Evolutionary conservation across 30 jellyfish, hydroid and myxozoan species (phyloP), one percentile per base, ranked within the genome.

Genomic region (Catostylus mosaicus): DNA sequence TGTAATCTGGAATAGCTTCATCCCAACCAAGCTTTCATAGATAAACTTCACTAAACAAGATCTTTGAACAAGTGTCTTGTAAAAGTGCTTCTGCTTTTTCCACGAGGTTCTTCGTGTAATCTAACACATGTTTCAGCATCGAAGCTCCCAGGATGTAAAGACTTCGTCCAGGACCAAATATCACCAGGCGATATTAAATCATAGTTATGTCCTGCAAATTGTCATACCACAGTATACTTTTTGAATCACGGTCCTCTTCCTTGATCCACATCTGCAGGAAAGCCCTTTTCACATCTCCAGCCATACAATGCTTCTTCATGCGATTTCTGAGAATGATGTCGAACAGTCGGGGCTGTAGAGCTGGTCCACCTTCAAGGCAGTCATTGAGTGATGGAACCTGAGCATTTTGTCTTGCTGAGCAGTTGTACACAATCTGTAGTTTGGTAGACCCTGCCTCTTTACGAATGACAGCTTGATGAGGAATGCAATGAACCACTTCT

Each of bases 401-500:
- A 51, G 78, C 46, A 63, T 65, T 57, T 54, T 40, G 78, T 33
- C 73, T 85, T 34, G 95, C 88, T 19, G 95, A 85, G 65, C 83
- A 70, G 88, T 73, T 84, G 73, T 59, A 85, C 54, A 72, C 95
- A 52, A 85, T 85, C 59, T 84, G 36, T 32, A 87, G 75, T 48
- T 87, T 87, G 24, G 83, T 78, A 4, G 88, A 61, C 33, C 50
- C 88, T 29, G 93, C 96, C 29, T 60, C 73, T 67, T 77, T 88
- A 18, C 84, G 83, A 37, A 87, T 62, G 52, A 78, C 92, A 6
- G 96, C 82, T 66, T 57, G 88, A 68, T 67, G 93, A 24, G 96
- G 93, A 29, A 76, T 77, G 75, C 57, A 87, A 63, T 77, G 80
- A 29, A 73, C 65, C n/a, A 50, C 37, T 73, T 73, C 85, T 40